Evolutionary conservation across 2,113 vertebrate genomes (phyloP), one percentile per base, ranked within the genome.

Genomic region (Periophthalmus modestus): DNA sequence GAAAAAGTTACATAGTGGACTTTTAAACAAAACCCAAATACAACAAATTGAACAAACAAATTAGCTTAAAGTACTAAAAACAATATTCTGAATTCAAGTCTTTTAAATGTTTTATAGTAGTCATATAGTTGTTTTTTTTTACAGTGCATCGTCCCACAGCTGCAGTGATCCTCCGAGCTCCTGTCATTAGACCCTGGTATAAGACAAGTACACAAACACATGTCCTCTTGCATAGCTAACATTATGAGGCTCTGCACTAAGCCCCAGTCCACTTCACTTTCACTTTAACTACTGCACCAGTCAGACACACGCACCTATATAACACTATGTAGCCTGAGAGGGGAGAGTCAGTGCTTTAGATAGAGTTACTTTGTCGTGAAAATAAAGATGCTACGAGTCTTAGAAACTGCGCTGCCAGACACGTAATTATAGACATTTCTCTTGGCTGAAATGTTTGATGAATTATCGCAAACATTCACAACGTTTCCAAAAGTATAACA

Each of bases 121-220:
- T 7, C 39, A 43, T 7, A 43, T 43, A 43, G 1, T 55, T n/a
- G 21, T 9, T 55, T 55, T n/a, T 55, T 9, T 55, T 55, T 55
- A 55, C 7, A 10, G 52, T 9, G 52, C 54, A 2, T 73, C 69
- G 0, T 61, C 67, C 43, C 81, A 61, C 75, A 87, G 86, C 83
- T 84, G 87, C 58, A 72, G 86, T 81, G 77, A 90, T 81, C 71
- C 73, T 34, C 77, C 73, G 72, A 21, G 52, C 43, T 66, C 80
- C 83, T 67, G 76, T 82, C 86, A 86, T 84, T 80, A 76, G 73
- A 80, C 85, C 84, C 82, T 52, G 16, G 85, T 90, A 79, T 86
- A 87, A 34, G 73, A 85, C 77, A 70, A 89, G 81, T 87, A 80
- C 86, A 89, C 88, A 83, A 81, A 90, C 86, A 88, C 75, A 66